Evolutionary conservation across 35 echinoderm and acorn worm species (phyloP), one percentile per base, ranked within the genome.

Genomic region (Apostichopus californicus): DNA sequence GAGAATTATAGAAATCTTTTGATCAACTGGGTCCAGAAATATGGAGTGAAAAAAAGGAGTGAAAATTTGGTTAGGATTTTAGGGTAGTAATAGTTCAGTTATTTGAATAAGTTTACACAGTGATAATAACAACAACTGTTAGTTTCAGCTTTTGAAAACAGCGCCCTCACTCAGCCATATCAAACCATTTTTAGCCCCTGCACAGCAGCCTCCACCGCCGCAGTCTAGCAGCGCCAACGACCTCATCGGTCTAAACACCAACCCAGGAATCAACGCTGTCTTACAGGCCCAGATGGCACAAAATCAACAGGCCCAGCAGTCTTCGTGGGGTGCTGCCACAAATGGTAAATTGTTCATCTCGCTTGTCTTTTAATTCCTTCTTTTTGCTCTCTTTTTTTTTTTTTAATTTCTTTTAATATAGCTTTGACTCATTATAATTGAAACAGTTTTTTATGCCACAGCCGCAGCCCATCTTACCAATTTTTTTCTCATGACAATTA

Each of bases 211-310:
- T 46, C 34, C 34, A 46, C 34, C 34, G 3, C 81, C 81, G 18
- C 79, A 53, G 34, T 78, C 88, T 2, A 78, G 68, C 88, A 77
- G n/a, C 22, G 71, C 89, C 71, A 91, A 79, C 64, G 95, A 97
- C 59, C 90, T 97, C 25, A 97, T 97, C 2, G 91, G 93, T 56
- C 91, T 97, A 13, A 86, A 91, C 25, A 61, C 95, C 86, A 90
- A 82, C 73, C 89, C 89, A 58, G 91, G 73, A 53, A 92, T 94
- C 55, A 80, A 57, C 6, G 77, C 93, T 2, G 91, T 92, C 20
- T 46, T 95, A 5, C 91, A 92, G 26, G 93, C 93, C 8, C 93
- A 94, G 81, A 89, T 90, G 79, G 73, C 64, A 34, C 89, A 90
- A 25, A 90, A 86, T 22, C 72, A 28, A 12, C 93, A 94, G 77